Percentiles rank a stretch among this genome's conserved stretches.
These are phyloP conservation scores for Arctia plantaginis DNA, from an alignment of 2,888 invertebrate species.

Conservation along the genomic window DNA sequence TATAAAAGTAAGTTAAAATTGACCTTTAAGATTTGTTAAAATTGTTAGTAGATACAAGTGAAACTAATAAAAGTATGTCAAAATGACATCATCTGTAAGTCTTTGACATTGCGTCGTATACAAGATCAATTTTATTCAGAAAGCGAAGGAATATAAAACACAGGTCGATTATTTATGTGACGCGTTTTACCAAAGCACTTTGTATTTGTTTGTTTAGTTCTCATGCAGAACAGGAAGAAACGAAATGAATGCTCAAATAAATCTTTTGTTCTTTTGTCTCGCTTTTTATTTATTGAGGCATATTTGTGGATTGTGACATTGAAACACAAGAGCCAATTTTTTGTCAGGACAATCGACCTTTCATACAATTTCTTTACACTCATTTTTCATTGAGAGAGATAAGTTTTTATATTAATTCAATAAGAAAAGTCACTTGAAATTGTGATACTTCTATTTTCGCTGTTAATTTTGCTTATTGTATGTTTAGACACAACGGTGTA, in stretches of 20 bases:
- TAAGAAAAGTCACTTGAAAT: background rate
- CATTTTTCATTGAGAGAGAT: background rate
- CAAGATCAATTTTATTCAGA: slow-evolving; percentile 51
- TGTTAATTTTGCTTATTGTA: slow-evolving; percentile 4
- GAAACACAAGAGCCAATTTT: slow-evolving; percentile 19
- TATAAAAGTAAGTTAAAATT: background rate
- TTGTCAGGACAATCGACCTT: slow-evolving; percentile 20
- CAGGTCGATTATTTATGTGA: slow-evolving; percentile 46
- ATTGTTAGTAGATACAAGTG: background rate
- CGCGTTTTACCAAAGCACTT: slow-evolving; percentile 39
- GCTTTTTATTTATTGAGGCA: slow-evolving; percentile 18
- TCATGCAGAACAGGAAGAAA: slow-evolving; percentile 41
- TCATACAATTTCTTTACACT: background rate
- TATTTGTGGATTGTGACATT: slow-evolving; percentile 17
- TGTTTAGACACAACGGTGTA: background rate
- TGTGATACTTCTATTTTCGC: background rate
- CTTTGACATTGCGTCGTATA: slow-evolving; percentile 40
- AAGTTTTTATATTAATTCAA: background rate
- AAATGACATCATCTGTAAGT: background rate
- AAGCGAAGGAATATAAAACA: slow-evolving; percentile 49
- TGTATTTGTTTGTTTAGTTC: slow-evolving; percentile 49
- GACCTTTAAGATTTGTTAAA: background rate
- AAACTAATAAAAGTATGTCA: background rate
- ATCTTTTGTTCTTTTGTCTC: slow-evolving; percentile 17
- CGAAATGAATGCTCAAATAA: slow-evolving; percentile 27